phyloP scores from a whole-genome alignment of 2,113 vertebrate species.

The Plotosus lineatus region DNA sequence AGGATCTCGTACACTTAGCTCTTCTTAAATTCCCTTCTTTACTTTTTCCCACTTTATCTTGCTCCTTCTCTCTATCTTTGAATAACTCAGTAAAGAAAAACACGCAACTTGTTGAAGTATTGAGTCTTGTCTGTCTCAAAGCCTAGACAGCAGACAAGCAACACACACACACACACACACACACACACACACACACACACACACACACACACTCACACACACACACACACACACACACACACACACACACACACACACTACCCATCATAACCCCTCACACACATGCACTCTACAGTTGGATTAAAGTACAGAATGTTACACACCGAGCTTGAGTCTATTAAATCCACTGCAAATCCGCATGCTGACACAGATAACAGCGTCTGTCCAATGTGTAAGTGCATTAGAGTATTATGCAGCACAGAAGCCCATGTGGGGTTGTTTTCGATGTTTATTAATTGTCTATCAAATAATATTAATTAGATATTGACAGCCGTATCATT shows the following conservation, averaged over 20 bases:
- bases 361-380: constrained; percentile 37
- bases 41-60: background rate
- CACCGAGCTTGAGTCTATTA: constrained; percentile 31
- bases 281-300: constrained; percentile 34
- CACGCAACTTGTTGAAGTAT: constrained; percentile 10
- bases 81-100: background rate
- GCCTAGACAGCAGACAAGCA: constrained; percentile 33
- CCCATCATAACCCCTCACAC: constrained; percentile 23
- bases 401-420: background rate
- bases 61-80: background rate
- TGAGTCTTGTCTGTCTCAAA: background rate
- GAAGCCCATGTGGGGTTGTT: constrained; percentile 12
- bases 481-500: background rate
- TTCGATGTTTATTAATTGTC: background rate
- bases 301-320: constrained; percentile 22
- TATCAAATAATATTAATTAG: background rate
- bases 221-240: constrained; percentile 25
- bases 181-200: constrained; percentile 8
- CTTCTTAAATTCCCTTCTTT: background rate
- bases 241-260: constrained; percentile 6
- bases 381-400: constrained; percentile 34
- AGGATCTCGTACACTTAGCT: background rate
- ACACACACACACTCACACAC: constrained; percentile 24
- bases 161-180: constrained; percentile 27
- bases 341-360: constrained; percentile 43